phyloP scores from a whole-genome alignment of 2,797 vertebrate species.

The Myripristis jacobus region DNA sequence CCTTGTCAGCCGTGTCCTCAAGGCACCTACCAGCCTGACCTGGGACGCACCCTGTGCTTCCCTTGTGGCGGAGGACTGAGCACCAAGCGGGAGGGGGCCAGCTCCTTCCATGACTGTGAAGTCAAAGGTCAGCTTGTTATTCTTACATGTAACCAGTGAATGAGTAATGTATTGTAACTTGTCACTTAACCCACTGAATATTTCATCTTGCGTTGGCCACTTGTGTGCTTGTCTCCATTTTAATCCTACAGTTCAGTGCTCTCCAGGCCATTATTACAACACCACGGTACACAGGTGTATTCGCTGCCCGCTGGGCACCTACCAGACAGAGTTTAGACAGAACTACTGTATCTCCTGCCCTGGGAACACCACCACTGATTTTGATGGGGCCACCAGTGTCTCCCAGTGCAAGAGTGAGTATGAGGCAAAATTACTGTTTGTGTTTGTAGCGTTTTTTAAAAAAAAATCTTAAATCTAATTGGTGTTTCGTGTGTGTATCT shows the following conservation, averaged over 20 bases:
- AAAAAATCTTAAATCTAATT: conserved; percentile 31
- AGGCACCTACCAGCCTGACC: conserved; percentile 93
- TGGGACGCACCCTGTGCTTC: conserved; percentile 93
- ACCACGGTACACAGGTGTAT: conserved; percentile 95
- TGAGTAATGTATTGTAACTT: not conserved
- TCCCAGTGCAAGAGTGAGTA: conserved; percentile 97
- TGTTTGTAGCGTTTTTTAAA: conserved; percentile 2
- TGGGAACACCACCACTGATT: conserved; percentile 97
- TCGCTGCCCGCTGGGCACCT: conserved; percentile 94
- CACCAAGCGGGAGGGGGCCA: conserved; percentile 92
- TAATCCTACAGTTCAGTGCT: conserved; percentile 89
- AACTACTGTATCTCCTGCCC: conserved; percentile 97
- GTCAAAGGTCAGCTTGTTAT: conserved; percentile 89
- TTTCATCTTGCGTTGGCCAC: not conserved
- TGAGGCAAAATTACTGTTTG: conserved; percentile 9
- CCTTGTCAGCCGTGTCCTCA: conserved; percentile 92
- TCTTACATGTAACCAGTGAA: not conserved
- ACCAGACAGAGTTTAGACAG: conserved; percentile 96
- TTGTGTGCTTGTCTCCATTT: conserved; percentile 5
- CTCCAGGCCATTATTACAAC: conserved; percentile 97
- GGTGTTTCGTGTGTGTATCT: conserved; percentile 34
- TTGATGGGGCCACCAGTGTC: conserved; percentile 95
- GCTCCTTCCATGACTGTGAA: conserved; percentile 97
- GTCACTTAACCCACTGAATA: not conserved
- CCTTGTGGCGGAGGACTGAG: conserved; percentile 92